Evolutionary conservation across 2,888 invertebrate species (phyloP).

Genomic region (Hirtodrosophila histrioides): DNA sequence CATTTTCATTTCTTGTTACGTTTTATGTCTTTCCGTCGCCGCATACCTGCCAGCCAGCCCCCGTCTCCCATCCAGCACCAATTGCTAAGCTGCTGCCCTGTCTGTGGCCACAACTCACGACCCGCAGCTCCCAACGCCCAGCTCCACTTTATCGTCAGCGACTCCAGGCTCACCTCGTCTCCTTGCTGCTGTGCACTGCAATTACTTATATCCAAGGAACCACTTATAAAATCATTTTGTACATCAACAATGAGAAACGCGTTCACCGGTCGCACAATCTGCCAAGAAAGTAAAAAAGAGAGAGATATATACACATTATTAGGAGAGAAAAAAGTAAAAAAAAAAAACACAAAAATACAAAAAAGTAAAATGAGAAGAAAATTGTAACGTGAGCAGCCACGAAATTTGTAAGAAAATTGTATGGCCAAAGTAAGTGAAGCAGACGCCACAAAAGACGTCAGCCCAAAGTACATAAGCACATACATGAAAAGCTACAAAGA

Average conservation of each 20-base stretch:
- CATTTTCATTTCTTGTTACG: slow-evolving; percentile 79
- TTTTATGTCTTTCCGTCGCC: slow-evolving; percentile 76
- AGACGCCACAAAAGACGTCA: slow-evolving; percentile 69
- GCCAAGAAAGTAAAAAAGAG: slow-evolving; percentile 68
- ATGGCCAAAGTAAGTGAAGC: slow-evolving; percentile 72
- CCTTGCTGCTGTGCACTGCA: slow-evolving; percentile 97
- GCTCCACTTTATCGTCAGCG: slow-evolving; percentile 35
- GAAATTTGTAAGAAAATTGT: slow-evolving; percentile 72
- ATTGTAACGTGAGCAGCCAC: slow-evolving; percentile 68
- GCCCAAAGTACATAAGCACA: slow-evolving; percentile 60
- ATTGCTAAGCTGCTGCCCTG: slow-evolving; percentile 56
- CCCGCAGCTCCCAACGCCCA: slow-evolving; percentile 37
- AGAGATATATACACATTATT: slow-evolving; percentile 36
- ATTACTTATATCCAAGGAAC: slow-evolving; percentile 95
- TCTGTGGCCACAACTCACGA: slow-evolving; percentile 64
- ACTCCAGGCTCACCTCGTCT: slow-evolving; percentile 87
- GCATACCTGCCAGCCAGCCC: slow-evolving; percentile 43
- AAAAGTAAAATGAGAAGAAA: slow-evolving; percentile 1
- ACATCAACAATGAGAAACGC: slow-evolving; percentile 97
- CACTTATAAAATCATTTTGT: slow-evolving; percentile 98
- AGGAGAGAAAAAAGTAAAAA: slow-evolving; percentile 18
- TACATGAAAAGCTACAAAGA: slow-evolving; percentile 73
- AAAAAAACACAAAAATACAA: not conserved
- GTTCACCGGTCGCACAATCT: slow-evolving; percentile 93
- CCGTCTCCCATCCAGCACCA: not conserved